Base-by-base conservation (phyloP, 2,113 vertebrate species). In the Petromus typicus region DNA sequence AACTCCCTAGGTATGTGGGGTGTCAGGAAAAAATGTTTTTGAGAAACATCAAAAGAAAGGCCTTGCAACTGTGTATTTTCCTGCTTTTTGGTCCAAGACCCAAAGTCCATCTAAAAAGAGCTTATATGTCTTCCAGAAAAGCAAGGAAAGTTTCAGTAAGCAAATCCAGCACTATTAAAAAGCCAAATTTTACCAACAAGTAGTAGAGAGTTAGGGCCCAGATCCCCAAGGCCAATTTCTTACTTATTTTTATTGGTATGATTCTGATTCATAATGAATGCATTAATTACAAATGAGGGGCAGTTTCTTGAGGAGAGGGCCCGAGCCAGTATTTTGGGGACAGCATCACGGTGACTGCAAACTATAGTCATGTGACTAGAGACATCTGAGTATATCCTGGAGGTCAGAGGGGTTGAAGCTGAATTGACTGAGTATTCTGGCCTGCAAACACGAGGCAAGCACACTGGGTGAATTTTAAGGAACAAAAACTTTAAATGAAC, bases 31-130 rank as follows among this genome's bases (percentile, higher is more conserved):
- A 67, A 34, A 51, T 32, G 1, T 3, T 59, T 86, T 34, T 45
- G 27, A 90, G 80, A 84, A 59, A 83, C 3, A 25, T n/a, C 43
- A 23, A 84, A 88, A 56, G 64, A 48, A 63, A 69, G 64, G 11
- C 61, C 48, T 86, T 78, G 9, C 22, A n/a, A 56, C 63, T 54
- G 45, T 64, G 69, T 22, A 37, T 63, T 93, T 45, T 66, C 63
- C 40, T 66, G 10, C 66, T 40, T 89, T 73, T 23, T 48, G 82
- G 92, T 67, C 40, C 30, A 67, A 79, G 27, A 86, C 86, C 51
- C 75, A 64, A 95, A 91, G 69, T 97, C 85, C 18, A 56, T n/a
- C 32, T 59, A 18, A 81, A 86, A 66, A 82, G 48, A 34, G 25
- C 32, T 66, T 13, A 12, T 1, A 0, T 63, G 40, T 64, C 27